A percentile compares a stretch with the other conserved stretches of the same genome.
These are phyloP conservation scores for Sebastiscus albofasciatus DNA, from an alignment of 2,797 vertebrate species.

Conservation along the genomic window DNA sequence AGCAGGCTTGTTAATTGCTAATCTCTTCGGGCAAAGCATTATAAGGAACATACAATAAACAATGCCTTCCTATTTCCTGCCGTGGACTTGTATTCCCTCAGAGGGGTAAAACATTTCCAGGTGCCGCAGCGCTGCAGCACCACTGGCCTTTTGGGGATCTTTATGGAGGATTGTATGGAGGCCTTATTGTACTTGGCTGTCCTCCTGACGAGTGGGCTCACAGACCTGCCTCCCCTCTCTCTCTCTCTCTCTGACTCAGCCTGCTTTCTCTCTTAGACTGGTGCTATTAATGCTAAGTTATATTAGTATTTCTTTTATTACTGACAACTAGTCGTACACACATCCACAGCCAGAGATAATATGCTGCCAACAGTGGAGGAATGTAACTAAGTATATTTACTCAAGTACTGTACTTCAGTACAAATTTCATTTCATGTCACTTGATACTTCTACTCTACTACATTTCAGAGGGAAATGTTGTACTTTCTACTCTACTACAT, in stretches of 20 bases:
- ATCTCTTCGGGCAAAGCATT: conserved; percentile 59
- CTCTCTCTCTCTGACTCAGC: background rate
- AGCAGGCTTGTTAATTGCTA: conserved; percentile 56
- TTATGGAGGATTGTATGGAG: conserved; percentile 39
- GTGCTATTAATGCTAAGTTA: background rate
- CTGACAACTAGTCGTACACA: background rate
- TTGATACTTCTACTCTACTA: background rate
- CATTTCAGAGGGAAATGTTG: background rate
- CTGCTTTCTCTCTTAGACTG: background rate
- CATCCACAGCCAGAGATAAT: background rate
- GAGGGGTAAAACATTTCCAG: conserved; percentile 75
- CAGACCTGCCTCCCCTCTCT: background rate
- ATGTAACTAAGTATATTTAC: background rate
- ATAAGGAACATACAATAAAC: conserved; percentile 72
- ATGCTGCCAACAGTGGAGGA: background rate
- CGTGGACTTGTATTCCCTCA: conserved; percentile 43
- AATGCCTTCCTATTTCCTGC: conserved; percentile 67
- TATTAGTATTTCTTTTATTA: background rate
- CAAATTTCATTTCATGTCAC: background rate
- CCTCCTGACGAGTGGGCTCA: conserved; percentile 38
- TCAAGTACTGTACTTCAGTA: background rate
- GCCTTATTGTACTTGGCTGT: conserved; percentile 60
- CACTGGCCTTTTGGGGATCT: conserved; percentile 26
- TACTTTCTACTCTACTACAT: background rate
- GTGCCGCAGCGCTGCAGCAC: conserved; percentile 47